Evolutionary conservation across 2,113 vertebrate genomes (phyloP), one percentile per base, ranked within the genome.

Genomic region (Semicossyphus pulcher): DNA sequence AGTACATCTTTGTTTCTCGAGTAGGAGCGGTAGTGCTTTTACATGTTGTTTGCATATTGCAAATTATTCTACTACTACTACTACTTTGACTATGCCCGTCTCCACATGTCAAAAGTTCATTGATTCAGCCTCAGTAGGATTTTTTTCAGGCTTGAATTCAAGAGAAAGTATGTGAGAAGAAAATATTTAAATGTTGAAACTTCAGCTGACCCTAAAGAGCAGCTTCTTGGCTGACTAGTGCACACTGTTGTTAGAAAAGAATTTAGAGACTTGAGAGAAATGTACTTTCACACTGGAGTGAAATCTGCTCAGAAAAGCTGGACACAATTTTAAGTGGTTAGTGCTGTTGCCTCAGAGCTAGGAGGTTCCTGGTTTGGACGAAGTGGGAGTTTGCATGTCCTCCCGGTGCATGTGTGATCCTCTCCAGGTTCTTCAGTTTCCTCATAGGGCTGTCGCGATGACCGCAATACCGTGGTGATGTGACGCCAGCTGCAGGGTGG

Each of bases 1-100:
- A 63, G n/a, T 4, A 18, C 0, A 3, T 60, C 64, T 52, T 52
- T 62, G 60, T 67, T 67, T 54, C n/a, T 29, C 2, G 23, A 28
- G 32, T 23, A 23, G 7, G 10, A 29, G 26, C 16, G 8, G 20
- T 18, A 2, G 12, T 16, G 23, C n/a, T 54, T 75, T 65, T n/a
- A 51, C 48, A 45, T 49, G 20, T 25, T 2, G 6, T 52, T 65
- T 51, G 58, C 20, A 37, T 42, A 48, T 48, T 18, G 52, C 15
- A 69, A 39, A 74, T 47, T 29, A 31, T 49, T 16, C 29, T 41
- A 16, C 15, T 16, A 41, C 39, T 41, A 15, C 15, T 41, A 2
- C 15, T 9, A n/a, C n/a, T n/a, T n/a, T n/a, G n/a, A n/a, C 8
- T 16, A 6, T 49, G 49, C 20, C n/a, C 29, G 34, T 52, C 31